A percentile compares a stretch with the other conserved stretches of the same genome.
phyloP scores from a whole-genome alignment of 2,888 invertebrate genomes.

The Nymphalis urticae region DNA sequence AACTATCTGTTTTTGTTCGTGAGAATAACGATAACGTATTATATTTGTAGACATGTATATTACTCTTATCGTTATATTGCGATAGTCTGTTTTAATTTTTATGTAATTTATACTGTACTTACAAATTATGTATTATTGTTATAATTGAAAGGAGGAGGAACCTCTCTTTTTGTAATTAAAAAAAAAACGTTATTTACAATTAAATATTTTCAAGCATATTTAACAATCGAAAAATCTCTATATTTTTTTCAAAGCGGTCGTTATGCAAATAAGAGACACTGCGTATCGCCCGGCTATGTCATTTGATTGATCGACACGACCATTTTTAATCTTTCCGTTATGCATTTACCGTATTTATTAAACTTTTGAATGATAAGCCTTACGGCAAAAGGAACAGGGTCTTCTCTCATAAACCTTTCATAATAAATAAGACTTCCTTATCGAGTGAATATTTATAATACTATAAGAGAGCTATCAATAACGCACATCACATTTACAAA shows the following conservation, averaged over 20 bases:
- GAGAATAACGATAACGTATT: too few species aligned
- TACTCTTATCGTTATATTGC: too few species aligned
- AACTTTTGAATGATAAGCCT: slow-evolving; percentile 18
- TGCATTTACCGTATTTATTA: slow-evolving; percentile 37
- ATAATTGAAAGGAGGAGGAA: too few species aligned
- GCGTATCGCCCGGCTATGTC: slow-evolving; percentile 65
- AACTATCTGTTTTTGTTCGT: too few species aligned
- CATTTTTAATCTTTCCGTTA: slow-evolving; percentile 71
- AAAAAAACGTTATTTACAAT: neutral
- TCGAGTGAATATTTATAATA: slow-evolving; percentile 15
- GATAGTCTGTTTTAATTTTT: too few species aligned
- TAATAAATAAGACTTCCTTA: slow-evolving; percentile 31
- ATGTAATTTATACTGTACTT: too few species aligned
- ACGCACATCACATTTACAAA: slow-evolving; percentile 22
- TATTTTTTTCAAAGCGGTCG: slow-evolving; percentile 44
- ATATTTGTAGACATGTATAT: too few species aligned
- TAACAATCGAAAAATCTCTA: slow-evolving; percentile 3
- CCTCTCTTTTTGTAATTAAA: too few species aligned
- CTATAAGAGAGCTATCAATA: slow-evolving; percentile 20
- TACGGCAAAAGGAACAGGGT: slow-evolving; percentile 26
- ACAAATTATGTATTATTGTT: too few species aligned
- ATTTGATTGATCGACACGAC: slow-evolving; percentile 73
- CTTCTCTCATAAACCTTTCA: slow-evolving; percentile 24
- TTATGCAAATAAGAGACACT: slow-evolving; percentile 72
- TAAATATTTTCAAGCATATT: neutral